phyloP scores from a whole-genome alignment of 2,888 invertebrate genomes.

The Norana najaformis region DNA sequence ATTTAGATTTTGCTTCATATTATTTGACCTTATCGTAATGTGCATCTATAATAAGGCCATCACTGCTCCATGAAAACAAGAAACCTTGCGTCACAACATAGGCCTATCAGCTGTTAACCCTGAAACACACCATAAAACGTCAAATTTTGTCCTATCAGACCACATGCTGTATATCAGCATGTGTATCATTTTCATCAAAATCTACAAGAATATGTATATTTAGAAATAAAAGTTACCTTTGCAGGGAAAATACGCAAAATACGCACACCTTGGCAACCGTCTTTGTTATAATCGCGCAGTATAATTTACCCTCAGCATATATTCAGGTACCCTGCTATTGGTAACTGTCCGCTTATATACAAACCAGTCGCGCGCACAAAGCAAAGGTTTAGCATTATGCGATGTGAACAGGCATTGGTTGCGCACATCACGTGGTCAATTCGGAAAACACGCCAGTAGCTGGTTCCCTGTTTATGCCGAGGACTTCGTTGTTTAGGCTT shows the following conservation, averaged over 20 bases:
- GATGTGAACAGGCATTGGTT: not conserved
- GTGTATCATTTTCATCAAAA: not conserved
- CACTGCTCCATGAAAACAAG: not conserved
- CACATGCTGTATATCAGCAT: not conserved
- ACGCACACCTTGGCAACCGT: constrained; percentile 20
- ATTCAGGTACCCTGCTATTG: not conserved
- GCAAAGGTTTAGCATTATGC: not conserved
- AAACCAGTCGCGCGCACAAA: not conserved
- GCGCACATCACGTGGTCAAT: not conserved
- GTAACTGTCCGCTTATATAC: not conserved
- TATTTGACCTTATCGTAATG: not conserved
- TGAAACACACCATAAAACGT: not conserved
- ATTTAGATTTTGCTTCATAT: not conserved
- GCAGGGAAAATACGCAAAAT: constrained; percentile 17
- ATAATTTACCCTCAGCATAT: not conserved
- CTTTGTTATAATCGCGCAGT: constrained; percentile 21
- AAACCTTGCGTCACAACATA: not conserved
- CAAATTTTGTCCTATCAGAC: not conserved
- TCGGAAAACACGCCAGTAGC: not conserved
- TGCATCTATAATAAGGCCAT: not conserved
- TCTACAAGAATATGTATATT: not conserved
- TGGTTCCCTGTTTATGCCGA: not conserved
- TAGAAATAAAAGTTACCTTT: not conserved
- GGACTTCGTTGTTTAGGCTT: not conserved
- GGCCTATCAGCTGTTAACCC: constrained; percentile 21